Evolutionary conservation across 2,888 invertebrate genomes (phyloP).

Genomic region (Drepana falcataria): DNA sequence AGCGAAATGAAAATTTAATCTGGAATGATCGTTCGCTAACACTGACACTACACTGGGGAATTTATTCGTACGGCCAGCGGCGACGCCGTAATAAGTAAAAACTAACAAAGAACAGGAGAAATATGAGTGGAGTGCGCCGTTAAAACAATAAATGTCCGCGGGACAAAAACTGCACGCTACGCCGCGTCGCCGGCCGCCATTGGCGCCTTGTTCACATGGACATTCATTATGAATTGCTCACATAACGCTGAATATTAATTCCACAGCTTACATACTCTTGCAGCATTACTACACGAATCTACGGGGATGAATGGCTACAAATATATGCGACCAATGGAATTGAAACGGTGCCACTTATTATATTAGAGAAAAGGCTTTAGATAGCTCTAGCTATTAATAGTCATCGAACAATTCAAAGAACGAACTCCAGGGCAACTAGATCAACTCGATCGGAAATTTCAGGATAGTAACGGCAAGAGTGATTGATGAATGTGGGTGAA

Average conservation of each 20-base stretch:
- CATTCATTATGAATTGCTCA: background rate
- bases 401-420: too few relatives aligned
- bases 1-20: slow-evolving; percentile 58
- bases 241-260: background rate
- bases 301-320: too few relatives aligned
- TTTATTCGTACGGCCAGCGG: slow-evolving; percentile 56
- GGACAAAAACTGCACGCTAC: slow-evolving; percentile 30
- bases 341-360: too few relatives aligned
- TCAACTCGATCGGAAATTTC: too few relatives aligned
- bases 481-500: too few relatives aligned
- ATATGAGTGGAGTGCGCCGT: slow-evolving; percentile 54
- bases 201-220: background rate
- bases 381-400: too few relatives aligned
- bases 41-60: slow-evolving; percentile 29
- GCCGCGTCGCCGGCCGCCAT: slow-evolving; percentile 6
- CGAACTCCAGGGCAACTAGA: too few relatives aligned
- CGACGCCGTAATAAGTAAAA: slow-evolving; percentile 56
- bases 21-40: slow-evolving; percentile 47
- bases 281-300: background rate
- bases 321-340: too few relatives aligned
- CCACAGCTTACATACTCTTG: background rate
- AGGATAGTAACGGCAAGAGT: too few relatives aligned
- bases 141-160: slow-evolving; percentile 58
- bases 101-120: slow-evolving; percentile 51
- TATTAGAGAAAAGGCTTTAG: too few relatives aligned